Evolutionary conservation across 2,888 invertebrate species (phyloP), one percentile per base, ranked within the genome.

Genomic region (Caradrina clavipalpis): DNA sequence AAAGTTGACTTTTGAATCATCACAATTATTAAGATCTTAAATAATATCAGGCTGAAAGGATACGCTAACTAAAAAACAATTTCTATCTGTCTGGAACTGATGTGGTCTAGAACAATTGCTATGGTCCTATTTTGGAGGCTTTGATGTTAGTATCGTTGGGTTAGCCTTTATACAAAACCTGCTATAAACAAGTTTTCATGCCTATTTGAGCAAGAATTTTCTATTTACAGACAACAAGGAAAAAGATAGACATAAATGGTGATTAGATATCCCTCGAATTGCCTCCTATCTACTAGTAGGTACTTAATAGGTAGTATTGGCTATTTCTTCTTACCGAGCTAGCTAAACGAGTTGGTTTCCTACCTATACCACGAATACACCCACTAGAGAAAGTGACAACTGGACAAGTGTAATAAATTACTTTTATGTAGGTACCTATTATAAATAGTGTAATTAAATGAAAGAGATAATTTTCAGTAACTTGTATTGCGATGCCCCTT

Each of bases 331-430:
- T 55, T 15, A 15, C n/a, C 17, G 22, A 31, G 39, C 54, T 49
- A 49, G 58, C 45, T 42, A 78, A 78, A 78, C 79, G 42, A 76
- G 74, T 76, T 51, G 54, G 11, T 59, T 60, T 59, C 61, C 51
- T 53, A 49, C 61, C 51, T 53, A 49, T 59, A 22, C 53, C 42
- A 65, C 11, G 17, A 71, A 35, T 45, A 57, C 39, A 26, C 31
- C 50, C 47, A 51, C 31, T 26, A 42, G 79, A 60, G 78, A 76
- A 73, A 73, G 74, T 51, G n/a, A 58, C 53, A 45, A 73, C 61
- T 42, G 17, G 17, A 11, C 39, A 45, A 47, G 11, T 10, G 31
- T 22, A 42, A 78, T 66, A 62, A 65, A 78, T 62, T 22, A 50
- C 47, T 70, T 55, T 8, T 22, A 7, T 35, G 55, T 42, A 39